These are phyloP conservation scores for Geodia barretti DNA, from an alignment of 37 sponge, comb jelly and placozoan genomes.

Conservation along the genomic window DNA sequence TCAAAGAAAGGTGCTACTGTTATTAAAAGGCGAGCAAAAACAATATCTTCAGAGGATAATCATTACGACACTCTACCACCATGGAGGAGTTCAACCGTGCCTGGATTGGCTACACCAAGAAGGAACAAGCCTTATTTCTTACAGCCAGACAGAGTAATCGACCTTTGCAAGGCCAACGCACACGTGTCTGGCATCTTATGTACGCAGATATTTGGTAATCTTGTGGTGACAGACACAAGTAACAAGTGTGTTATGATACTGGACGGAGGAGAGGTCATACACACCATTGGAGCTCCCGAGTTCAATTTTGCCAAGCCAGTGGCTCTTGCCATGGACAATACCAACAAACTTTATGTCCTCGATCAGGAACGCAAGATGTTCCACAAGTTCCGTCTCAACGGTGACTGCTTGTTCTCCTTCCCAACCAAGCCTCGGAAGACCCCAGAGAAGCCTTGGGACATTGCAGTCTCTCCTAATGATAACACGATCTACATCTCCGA, in stretches of 20 bases:
- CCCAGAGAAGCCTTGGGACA: background rate
- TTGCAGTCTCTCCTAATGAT: background rate
- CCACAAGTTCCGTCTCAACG: background rate
- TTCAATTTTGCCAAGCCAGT: background rate
- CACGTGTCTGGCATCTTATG: background rate
- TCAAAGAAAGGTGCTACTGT: too few species aligned
- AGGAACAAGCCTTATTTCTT: too few species aligned
- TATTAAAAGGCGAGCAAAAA: too few species aligned
- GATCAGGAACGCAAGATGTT: background rate
- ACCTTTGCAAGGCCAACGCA: background rate
- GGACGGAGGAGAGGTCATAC: background rate
- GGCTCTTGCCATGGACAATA: background rate
- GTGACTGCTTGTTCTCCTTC: background rate
- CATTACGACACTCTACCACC: too few species aligned
- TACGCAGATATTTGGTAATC: background rate
- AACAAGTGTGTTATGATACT: background rate
- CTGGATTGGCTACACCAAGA: too few species aligned
- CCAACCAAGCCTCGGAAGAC: background rate
- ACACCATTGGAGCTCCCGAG: background rate
- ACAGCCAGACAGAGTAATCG: background rate
- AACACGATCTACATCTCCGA: background rate
- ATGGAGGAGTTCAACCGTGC: too few species aligned
- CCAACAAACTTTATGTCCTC: background rate
- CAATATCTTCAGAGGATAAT: too few species aligned
- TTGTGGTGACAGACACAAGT: background rate